Conservation (phyloP, 2,888 invertebrate species). For the Molanna angustata region DNA sequence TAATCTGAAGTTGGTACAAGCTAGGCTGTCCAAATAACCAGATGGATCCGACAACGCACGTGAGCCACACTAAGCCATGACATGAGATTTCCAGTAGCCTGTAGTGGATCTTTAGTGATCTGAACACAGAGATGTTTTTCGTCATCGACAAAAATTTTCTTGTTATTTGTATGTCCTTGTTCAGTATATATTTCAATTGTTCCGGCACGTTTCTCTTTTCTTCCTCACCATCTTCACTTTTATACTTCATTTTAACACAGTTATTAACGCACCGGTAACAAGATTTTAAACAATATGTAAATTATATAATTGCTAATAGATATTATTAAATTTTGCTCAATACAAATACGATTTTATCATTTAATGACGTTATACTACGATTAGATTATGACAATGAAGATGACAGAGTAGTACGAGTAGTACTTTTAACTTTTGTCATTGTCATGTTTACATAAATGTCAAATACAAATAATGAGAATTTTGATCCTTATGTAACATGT, state of each 20-base stretch:
- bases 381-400: too few relatives aligned
- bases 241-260: slow-evolving; percentile 16
- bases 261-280: not conserved
- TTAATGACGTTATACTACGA: too few relatives aligned
- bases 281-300: too few relatives aligned
- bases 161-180: slow-evolving; percentile 23
- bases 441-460: too few relatives aligned
- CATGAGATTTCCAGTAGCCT: slow-evolving; percentile 62
- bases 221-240: slow-evolving; percentile 11
- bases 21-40: slow-evolving; percentile 69
- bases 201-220: slow-evolving; percentile 26
- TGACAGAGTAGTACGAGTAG: too few relatives aligned
- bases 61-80: slow-evolving; percentile 86
- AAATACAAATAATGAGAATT: too few relatives aligned
- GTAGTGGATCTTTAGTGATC: slow-evolving; percentile 25
- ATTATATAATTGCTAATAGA: too few relatives aligned
- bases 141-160: slow-evolving; percentile 16
- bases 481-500: too few relatives aligned
- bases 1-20: slow-evolving; percentile 79
- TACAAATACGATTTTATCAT: too few relatives aligned
- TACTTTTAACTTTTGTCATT: too few relatives aligned
- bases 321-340: too few relatives aligned
- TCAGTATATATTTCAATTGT: slow-evolving; percentile 19
- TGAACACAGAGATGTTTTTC: slow-evolving; percentile 21
- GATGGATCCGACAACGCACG: slow-evolving; percentile 71